Percentiles rank a stretch among this genome's conserved stretches.
These are phyloP conservation scores for Cryptocephalus primarius DNA, from an alignment of 2,888 invertebrate genomes.

Conservation along the genomic window DNA sequence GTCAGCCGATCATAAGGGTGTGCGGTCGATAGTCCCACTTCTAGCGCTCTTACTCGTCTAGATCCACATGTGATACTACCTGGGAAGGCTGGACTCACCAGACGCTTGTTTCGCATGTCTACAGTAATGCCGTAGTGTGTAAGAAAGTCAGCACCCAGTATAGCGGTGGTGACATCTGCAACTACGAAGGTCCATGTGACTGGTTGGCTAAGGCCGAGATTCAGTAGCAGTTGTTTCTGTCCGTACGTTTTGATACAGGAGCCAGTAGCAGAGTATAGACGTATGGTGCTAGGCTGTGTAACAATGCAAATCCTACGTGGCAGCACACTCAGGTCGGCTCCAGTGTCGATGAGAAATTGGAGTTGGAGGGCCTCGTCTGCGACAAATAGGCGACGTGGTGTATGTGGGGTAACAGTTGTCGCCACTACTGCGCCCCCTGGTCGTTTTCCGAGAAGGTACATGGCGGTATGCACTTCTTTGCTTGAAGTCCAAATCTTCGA, in stretches of 20 bases:
- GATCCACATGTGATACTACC: background rate
- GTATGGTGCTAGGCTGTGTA: too few species aligned
- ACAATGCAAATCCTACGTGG: background rate
- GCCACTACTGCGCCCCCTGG: background rate
- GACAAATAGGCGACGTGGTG: background rate
- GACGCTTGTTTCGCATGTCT: background rate
- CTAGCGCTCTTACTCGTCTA: too few species aligned
- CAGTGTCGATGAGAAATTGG: background rate
- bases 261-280: too few species aligned
- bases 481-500: background rate
- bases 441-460: background rate
- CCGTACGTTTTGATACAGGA: too few species aligned
- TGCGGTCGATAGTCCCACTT: too few species aligned
- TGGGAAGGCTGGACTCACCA: background rate
- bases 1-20: too few species aligned
- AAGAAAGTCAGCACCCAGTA: background rate
- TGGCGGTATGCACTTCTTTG: background rate
- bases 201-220: background rate
- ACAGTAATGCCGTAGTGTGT: background rate
- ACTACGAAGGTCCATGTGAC: slow-evolving; percentile 3
- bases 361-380: background rate
- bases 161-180: slow-evolving; percentile 1
- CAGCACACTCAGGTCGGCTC: background rate
- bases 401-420: background rate
- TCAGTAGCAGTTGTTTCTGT: background rate